Base-by-base conservation (phyloP, 2,888 invertebrate species). In the Tenthredo livida region DNA sequence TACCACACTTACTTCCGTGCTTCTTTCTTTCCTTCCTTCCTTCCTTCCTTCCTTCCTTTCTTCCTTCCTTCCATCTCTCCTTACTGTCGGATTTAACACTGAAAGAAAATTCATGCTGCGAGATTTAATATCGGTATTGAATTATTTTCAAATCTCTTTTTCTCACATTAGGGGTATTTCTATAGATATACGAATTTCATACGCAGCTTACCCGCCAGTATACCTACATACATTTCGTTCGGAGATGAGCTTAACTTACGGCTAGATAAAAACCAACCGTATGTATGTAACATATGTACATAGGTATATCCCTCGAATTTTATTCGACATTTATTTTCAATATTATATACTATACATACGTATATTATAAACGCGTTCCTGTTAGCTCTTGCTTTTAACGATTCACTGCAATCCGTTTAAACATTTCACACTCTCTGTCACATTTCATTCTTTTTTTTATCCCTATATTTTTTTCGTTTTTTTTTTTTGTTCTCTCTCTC, bases 101-200 rank as follows among this genome's bases (percentile, higher is more conserved):
- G 15, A 25, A 75, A 50, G 5, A 72, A 72, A 37, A 72, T 72
- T 37, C 72, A 15, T 43, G 7, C 9, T 4, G 9, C n/a, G 37
- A 21, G n/a, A 33, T 72, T 75, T 75, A 75, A 75, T 75, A 29
- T 50, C 43, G 75, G 12, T 75, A 5, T 75, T 29, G 7, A 50
- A 47, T 75, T 75, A 75, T 75, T 40, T 47, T 10, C 21, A 75
- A 47, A 47, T 47, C 21, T 43, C 40, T 50, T 50, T 50, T n/a
- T 50, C 15, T 33, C 40, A 25, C 47, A 25, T 29, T 29, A 12
- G 75, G 33, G 75, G 33, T 47, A 7, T 40, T 2, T 54, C 7
- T 54, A 43, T 12, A 15, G 72, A 43, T 9, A 40, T 21, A 72
- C n/a, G 7, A 15, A n/a, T n/a, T 37, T n/a, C 9, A 40, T 21